Evolutionary conservation across 2,113 vertebrate species (phyloP), one percentile per base, ranked within the genome.

Genomic region (Thinocorus orbignyianus): DNA sequence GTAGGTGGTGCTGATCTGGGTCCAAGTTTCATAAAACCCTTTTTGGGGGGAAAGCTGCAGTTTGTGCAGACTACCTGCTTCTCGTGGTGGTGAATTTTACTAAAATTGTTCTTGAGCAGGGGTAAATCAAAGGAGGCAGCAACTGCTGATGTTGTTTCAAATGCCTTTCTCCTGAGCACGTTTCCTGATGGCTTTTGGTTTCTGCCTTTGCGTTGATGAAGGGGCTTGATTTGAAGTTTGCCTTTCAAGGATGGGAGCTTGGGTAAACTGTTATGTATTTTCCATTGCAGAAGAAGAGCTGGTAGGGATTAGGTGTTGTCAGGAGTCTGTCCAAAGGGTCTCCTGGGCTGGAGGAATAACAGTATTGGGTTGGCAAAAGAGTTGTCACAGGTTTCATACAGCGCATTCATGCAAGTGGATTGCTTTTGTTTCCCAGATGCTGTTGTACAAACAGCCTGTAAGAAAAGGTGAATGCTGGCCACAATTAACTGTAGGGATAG

Each of bases 101-200:
- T 69, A 6, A 71, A 28, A 17, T 44, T 79, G 1, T 57, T 92
- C 91, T 82, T 85, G 61, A 77, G 20, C 12, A 52, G 17, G 19
- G 25, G 7, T 72, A 51, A 44, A 60, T 66, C 35, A 41, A 33
- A 46, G 4, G 60, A 92, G 64, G 25, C 48, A 46, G 6, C 51
- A 46, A 0, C 54, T 0, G 0, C 46, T 81, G 39, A 10, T 17
- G 41, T 6, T 23, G 6, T 79, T 82, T 46, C 31, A 81, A 41
- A 6, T 37, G 9, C 7, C 46, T 81, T 86, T 52, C 33, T 90
- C 9, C 69, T 48, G 33, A 30, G n/a, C 35, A 77, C 24, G 13
- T 61, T 73, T 68, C 13, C 12, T 65, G 30, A 8, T 37, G 24
- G 10, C 25, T 81, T 87, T 81, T 91, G 46, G 6, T 58, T 79